Conservation (phyloP, 2,888 invertebrate genomes). For the Listrodromus nycthemerus region DNA sequence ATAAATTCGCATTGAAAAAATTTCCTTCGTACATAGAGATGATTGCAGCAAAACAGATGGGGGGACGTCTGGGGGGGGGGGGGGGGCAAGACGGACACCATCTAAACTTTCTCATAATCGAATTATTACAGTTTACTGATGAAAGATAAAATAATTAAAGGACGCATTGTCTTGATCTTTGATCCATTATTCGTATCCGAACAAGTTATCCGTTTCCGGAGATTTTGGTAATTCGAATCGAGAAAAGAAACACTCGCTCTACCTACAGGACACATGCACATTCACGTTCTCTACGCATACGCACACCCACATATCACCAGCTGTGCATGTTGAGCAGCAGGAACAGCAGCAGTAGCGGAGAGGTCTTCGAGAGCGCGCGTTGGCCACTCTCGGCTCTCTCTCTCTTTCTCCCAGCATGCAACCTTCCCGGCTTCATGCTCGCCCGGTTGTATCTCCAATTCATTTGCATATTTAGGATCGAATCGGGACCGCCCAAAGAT, state of each 20-base stretch:
- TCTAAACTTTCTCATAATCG: too few species aligned
- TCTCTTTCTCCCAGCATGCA: slow-evolving; percentile 63
- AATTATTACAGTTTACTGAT: too few species aligned
- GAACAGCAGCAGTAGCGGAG: slow-evolving; percentile 49
- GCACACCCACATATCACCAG: slow-evolving; percentile 56
- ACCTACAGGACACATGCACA: slow-evolving; percentile 16
- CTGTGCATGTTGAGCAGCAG: slow-evolving; percentile 52
- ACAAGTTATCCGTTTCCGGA: neutral
- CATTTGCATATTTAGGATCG: slow-evolving; percentile 82
- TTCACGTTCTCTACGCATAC: slow-evolving; percentile 13
- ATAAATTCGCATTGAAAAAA: too few species aligned
- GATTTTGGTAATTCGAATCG: neutral
- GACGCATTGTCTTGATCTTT: neutral
- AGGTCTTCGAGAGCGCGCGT: slow-evolving; percentile 29
- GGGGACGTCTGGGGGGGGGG: too few species aligned
- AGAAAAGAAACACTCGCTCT: neutral
- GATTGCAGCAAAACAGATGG: too few species aligned
- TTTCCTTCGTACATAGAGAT: too few species aligned
- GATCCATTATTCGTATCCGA: neutral
- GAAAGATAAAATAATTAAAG: neutral
- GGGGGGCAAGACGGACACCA: too few species aligned
- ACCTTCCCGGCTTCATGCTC: slow-evolving; percentile 79
- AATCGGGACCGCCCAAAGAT: slow-evolving; percentile 64
- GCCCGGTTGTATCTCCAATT: slow-evolving; percentile 81
- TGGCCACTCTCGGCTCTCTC: slow-evolving; percentile 52